phyloP scores from a whole-genome alignment of 2,888 invertebrate species.

The Napeogenes sylphis region DNA sequence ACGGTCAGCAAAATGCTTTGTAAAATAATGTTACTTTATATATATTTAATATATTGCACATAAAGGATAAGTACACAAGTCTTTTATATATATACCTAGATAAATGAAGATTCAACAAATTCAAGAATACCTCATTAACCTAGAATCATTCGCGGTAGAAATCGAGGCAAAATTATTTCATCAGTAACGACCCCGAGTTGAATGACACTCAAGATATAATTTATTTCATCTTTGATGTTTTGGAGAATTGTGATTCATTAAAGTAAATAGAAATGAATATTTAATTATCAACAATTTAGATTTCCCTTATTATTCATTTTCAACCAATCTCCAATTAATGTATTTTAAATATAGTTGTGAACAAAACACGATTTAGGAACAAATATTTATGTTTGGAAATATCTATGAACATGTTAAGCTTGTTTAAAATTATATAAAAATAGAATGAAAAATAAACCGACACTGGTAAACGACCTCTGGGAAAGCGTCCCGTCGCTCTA shows the following conservation, averaged over 20 bases:
- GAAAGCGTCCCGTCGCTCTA: no score
- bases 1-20: no score
- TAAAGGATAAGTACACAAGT: neutral
- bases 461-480: no score
- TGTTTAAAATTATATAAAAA: no score
- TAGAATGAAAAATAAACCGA: no score
- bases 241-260: conserved; percentile 8
- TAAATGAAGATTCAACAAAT: conserved; percentile 2
- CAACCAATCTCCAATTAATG: neutral
- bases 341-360: neutral
- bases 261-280: conserved; percentile 1
- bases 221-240: conserved; percentile 24
- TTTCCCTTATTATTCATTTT: neutral
- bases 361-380: neutral
- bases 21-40: neutral
- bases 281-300: neutral
- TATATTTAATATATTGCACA: neutral
- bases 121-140: conserved; percentile 20
- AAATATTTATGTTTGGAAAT: neutral
- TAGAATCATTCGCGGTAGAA: conserved; percentile 17
- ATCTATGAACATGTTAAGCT: no score
- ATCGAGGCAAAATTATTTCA: conserved; percentile 19
- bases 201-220: conserved; percentile 20
- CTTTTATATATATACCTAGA: neutral
- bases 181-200: conserved; percentile 22